Base-by-base conservation (phyloP, 35 echinoderm and acorn worm species). In the Hemicentrotus pulcherrimus region DNA sequence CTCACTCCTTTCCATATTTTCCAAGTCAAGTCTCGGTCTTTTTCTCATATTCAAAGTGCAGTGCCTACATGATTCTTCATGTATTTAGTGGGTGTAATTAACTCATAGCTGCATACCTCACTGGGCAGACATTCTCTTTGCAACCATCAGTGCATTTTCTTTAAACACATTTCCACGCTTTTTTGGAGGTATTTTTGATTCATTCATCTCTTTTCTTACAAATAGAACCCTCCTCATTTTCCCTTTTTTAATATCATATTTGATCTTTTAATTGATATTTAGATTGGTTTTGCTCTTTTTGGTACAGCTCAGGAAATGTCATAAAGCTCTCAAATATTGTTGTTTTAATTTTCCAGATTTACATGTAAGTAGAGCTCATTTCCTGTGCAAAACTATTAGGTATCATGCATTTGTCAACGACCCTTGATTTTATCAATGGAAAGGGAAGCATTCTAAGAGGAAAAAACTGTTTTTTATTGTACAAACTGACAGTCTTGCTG, bases 81-180 rank as follows among this genome's bases (percentile, higher is more conserved):
- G 88, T 47, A 90, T 90, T 90, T 30, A 33, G 32, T 90, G 12
- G 32, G 32, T 90, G 30, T 90, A 90, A 90, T 90, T 90, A 90
- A 90, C 88, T 90, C 88, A 41, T 45, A 45, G 32, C 46, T 28
- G 46, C 12, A 1, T 16, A 90, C 86, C 12, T 5, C 5, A 90
- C 11, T 15, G 32, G 88, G 88, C 88, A 90, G 88, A 45, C 46
- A 90, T 90, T 19, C 12, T 90, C 88, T 78, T 78, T 78, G 65
- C 22, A 78, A 28, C 65, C 65, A 78, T 78, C 6, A 8, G 19
- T 2, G 22, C 24, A 22, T n/a, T 78, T 78, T 28, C 24, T 78
- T 55, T 15, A 55, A 55, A 55, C 15, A 13, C 24, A 78, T n/a
- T 78, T 78, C 24, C 19, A 7, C 9, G 24, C 19, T n/a, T 22